Percentiles rank a stretch among this genome's conserved stretches.
phyloP scores from a whole-genome alignment of 37 sponge, comb jelly and placozoan genomes.

The Agelas oroides region DNA sequence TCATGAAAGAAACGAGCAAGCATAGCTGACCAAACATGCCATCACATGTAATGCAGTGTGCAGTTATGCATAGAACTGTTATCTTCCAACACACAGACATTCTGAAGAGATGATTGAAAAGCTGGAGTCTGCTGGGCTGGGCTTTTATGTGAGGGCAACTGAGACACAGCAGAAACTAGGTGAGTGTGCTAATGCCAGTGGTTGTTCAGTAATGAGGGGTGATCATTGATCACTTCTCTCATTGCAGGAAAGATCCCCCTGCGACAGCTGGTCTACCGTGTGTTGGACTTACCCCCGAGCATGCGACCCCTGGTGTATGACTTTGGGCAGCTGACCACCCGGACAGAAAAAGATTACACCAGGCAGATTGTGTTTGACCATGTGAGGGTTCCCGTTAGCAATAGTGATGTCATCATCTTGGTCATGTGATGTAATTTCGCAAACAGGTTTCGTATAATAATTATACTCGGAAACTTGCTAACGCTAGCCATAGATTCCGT shows the following conservation, averaged over 20 bases:
- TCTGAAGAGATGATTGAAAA: conserved; percentile 83
- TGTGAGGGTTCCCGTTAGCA: conserved; percentile 35
- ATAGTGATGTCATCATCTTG: too few species aligned
- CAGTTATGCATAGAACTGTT: too few species aligned
- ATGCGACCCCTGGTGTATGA: conserved; percentile 95
- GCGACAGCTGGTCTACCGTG: conserved; percentile 93
- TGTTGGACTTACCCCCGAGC: conserved; percentile 90
- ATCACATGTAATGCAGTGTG: too few species aligned
- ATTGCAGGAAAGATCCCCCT: conserved; percentile 82
- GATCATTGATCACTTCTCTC: not conserved
- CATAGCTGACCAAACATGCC: too few species aligned
- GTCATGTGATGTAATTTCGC: too few species aligned
- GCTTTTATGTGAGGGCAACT: conserved; percentile 65
- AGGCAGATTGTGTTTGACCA: conserved; percentile 81
- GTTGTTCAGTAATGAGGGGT: not conserved
- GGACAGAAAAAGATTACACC: conserved; percentile 77
- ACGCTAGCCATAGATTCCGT: too few species aligned
- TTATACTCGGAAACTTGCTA: too few species aligned
- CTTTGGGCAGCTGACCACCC: conserved; percentile 87
- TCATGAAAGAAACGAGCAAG: too few species aligned
- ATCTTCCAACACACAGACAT: too few species aligned
- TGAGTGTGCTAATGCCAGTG: conserved; percentile 18
- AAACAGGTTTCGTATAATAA: too few species aligned
- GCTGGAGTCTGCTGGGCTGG: conserved; percentile 90
- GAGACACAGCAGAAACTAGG: conserved; percentile 72